Evolutionary conservation across 2,113 vertebrate species (phyloP).

Genomic region (Lates calcarifer): DNA sequence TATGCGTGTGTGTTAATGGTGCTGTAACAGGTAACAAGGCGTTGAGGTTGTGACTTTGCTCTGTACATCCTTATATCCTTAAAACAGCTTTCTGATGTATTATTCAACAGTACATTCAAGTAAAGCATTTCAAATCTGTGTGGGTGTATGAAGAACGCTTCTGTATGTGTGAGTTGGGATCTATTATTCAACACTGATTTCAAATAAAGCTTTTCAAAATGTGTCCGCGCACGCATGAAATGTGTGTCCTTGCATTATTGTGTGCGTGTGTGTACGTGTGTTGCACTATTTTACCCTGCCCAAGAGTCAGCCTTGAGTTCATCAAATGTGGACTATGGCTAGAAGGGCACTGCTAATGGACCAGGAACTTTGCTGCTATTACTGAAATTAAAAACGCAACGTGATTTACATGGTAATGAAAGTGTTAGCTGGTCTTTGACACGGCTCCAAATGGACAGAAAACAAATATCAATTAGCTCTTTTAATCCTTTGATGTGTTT

Average conservation of each 20-base stretch:
- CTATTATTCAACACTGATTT: conserved; percentile 29
- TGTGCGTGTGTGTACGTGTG: background rate
- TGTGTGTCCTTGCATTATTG: background rate
- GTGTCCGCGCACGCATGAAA: background rate
- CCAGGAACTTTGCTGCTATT: conserved; percentile 50
- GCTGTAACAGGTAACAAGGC: background rate
- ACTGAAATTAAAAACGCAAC: conserved; percentile 66
- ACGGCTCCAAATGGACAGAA: conserved; percentile 52
- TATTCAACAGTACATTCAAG: conserved; percentile 43
- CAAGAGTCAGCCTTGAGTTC: conserved; percentile 32
- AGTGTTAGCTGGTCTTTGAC: conserved; percentile 57
- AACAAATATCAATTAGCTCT: conserved; percentile 66
- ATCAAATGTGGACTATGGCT: conserved; percentile 39
- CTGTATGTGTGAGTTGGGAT: background rate
- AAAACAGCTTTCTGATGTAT: conserved; percentile 46
- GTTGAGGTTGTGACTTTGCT: conserved; percentile 30
- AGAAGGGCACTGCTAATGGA: conserved; percentile 59
- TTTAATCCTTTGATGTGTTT: conserved; percentile 58
- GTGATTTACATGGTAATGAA: conserved; percentile 71
- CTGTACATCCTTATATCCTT: conserved; percentile 31
- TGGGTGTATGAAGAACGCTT: conserved; percentile 16
- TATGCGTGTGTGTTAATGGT: conserved; percentile 31
- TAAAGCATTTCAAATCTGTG: conserved; percentile 20
- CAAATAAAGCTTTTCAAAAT: conserved; percentile 8
- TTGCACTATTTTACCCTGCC: background rate